A percentile compares a stretch with the other conserved stretches of the same genome.
These are phyloP conservation scores for Xenops minutus DNA, from an alignment of 2,797 vertebrate species.

Conservation along the genomic window DNA sequence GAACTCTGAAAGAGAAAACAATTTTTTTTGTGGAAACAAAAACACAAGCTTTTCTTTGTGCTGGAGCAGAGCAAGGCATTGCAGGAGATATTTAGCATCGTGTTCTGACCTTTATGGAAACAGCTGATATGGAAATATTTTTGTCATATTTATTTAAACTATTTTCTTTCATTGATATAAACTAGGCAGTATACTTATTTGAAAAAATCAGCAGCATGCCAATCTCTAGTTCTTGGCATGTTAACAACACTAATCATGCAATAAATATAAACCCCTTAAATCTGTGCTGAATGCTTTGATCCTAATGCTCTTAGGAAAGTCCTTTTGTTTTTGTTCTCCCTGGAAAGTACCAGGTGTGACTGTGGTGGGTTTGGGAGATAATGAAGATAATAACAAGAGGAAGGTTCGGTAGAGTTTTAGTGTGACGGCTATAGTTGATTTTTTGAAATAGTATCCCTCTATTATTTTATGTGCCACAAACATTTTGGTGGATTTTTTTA, in stretches of 20 bases:
- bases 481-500: background rate
- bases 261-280: constrained; percentile 12
- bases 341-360: background rate
- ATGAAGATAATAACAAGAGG: background rate
- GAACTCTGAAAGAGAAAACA: constrained; percentile 30
- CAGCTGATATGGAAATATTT: constrained; percentile 1
- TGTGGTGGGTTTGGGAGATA: background rate
- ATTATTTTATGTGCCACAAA: background rate
- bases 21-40: background rate
- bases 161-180: constrained; percentile 15
- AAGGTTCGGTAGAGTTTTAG: background rate
- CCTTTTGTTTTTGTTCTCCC: background rate
- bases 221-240: background rate
- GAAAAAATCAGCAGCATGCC: constrained; percentile 3
- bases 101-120: constrained; percentile 23
- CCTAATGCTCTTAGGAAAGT: background rate
- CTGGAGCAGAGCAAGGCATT: background rate
- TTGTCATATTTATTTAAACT: background rate
- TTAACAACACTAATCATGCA: background rate
- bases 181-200: constrained; percentile 11
- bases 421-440: background rate
- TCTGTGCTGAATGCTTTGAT: constrained; percentile 23
- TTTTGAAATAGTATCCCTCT: background rate
- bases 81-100: background rate
- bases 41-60: background rate